Base-by-base conservation (phyloP, 2,888 invertebrate species). In the Mimas tiliae region DNA sequence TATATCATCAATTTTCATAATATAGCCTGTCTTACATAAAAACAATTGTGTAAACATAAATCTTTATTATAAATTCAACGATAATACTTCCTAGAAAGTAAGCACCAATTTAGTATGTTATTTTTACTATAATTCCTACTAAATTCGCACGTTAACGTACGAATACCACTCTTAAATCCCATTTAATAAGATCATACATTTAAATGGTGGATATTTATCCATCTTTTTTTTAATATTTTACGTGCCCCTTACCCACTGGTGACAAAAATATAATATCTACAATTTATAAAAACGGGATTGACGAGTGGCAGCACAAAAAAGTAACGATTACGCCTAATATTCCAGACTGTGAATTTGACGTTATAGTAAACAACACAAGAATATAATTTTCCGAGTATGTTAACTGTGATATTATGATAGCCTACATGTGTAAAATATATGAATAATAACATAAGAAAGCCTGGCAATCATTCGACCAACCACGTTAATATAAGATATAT, bases 1-100 rank as follows among this genome's bases (percentile, higher is more conserved):
- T 92, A 86, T 88, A 85, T 89, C 79, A 82, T 84, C 83, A 87
- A 85, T 87, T 89, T 89, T 85, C 83, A 89, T 86, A 90, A 88
- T 86, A 87, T 85, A 89, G 82, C 81, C 81, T 85, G 80, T 81
- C 82, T 86, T 85, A 81, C 79, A 86, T 81, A 84, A 84, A 87
- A 83, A 88, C 81, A 86, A 84, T 81, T 77, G 79, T 83, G 80
- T 87, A 86, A 85, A 87, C 80, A 84, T 85, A 83, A 86, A 86
- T 80, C 75, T 84, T 82, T 81, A 82, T 80, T 82, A 85, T 80
- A 87, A 82, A 83, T 82, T 85, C 80, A 86, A 87, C 82, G 78
- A 87, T 87, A 87, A 88, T 87, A 88, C 84, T 86, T 77, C 74
- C 78, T 77, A 81, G 77, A 73, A 75, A 78, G 75, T 76, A 82